These are phyloP conservation scores for Limnodromus scolopaceus DNA, from an alignment of 2,797 vertebrate species.

Conservation along the genomic window DNA sequence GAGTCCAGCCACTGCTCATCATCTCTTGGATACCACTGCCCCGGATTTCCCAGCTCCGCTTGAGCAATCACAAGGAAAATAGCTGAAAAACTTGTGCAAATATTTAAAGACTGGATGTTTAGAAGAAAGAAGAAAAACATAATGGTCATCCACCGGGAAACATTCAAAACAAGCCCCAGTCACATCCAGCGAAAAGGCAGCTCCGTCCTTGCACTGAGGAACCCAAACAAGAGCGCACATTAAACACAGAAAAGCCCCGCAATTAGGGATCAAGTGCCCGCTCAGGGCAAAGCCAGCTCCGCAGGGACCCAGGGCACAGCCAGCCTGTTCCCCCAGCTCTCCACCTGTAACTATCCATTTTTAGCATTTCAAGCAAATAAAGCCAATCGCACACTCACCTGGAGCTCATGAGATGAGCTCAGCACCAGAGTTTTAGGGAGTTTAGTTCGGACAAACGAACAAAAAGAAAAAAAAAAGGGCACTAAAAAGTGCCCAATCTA, in stretches of 20 bases:
- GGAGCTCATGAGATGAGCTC: background rate
- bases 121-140: background rate
- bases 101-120: background rate
- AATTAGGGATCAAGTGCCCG: rapidly evolving
- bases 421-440: background rate
- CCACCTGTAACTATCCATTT: rapidly evolving
- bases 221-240: rapidly evolving
- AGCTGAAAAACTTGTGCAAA: background rate
- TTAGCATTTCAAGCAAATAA: background rate
- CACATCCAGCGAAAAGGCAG: background rate
- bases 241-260: rapidly evolving
- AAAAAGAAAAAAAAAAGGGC: too few relatives aligned
- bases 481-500: background rate
- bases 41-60: background rate
- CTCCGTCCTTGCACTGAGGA: background rate
- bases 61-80: background rate
- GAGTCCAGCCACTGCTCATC: background rate
- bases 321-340: background rate
- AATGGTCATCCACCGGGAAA: background rate
- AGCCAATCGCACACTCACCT: background rate
- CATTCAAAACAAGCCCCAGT: background rate
- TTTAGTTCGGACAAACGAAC: background rate
- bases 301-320: rapidly evolving
- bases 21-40: background rate
- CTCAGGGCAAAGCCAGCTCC: background rate